Evolutionary conservation across 2,888 invertebrate genomes (phyloP), one percentile per base, ranked within the genome.

Genomic region (Physocephala rufipes): DNA sequence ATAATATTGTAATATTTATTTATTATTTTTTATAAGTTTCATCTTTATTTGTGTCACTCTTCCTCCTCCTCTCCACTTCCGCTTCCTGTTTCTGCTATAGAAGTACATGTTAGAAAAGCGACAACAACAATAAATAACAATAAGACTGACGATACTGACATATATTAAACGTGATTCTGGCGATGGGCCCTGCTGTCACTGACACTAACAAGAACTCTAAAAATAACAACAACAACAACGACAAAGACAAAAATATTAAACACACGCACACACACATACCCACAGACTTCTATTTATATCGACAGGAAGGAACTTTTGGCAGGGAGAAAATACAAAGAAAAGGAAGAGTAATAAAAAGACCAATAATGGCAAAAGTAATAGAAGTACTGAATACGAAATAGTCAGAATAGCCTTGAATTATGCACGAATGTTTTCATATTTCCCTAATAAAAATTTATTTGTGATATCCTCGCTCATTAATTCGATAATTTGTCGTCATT

Each of bases 241-340:
- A 55, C 55, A 55, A 19, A 55, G 24, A 51, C 13, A 9, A 16
- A 58, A 13, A 2, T 12, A 19, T 58, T 51, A 26, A 53, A 28
- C 43, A 47, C 28, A 53, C 15, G 53, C 19, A 68, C 45, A 68
- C 51, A 62, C 45, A 61, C 30, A n/a, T n/a, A 61, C 30, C 28
- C 47, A 16, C 21, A 30, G 7, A 66, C 9, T 26, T 19, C 4
- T 28, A 7, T 26, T 15, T 16, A 16, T 16, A 15, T 13, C 49
- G 16, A n/a, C n/a, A 13, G 13, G 49, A 13, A 47, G 13, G 13
- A n/a, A n/a, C n/a, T n/a, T n/a, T n/a, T n/a, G n/a, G n/a, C n/a
- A n/a, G n/a, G 9, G 9, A 19, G 30, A 30, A 16, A 21, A 26
- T 24, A 64, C 12, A 30, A 12, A 28, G 4, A 28, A 19, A 30